These are phyloP conservation scores for Diabrotica undecimpunctata DNA, from an alignment of 1,140 invertebrate species.

Conservation along the genomic window DNA sequence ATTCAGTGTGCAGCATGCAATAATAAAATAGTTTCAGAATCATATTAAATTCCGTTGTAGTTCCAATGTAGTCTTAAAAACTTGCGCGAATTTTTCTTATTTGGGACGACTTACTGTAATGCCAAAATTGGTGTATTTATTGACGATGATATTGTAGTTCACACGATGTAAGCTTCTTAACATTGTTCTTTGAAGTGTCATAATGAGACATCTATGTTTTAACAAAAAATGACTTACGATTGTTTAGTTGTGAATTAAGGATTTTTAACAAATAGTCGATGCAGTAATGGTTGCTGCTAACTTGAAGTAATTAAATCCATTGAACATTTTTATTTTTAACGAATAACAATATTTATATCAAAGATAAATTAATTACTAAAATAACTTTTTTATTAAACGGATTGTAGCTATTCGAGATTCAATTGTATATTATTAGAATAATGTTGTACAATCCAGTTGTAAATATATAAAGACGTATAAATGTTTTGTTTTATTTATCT, in stretches of 20 bases:
- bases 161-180: not conserved
- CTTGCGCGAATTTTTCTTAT: too few relatives aligned
- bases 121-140: not conserved
- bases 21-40: too few relatives aligned
- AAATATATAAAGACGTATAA: conserved; percentile 38
- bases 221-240: not conserved
- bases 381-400: conserved; percentile 42
- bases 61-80: too few relatives aligned
- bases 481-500: conserved; percentile 2
- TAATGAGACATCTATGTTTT: not conserved
- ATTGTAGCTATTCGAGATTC: conserved; percentile 36
- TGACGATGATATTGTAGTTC: not conserved
- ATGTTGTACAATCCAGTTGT: conserved; percentile 45
- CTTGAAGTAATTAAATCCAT: not conserved
- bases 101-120: not conserved
- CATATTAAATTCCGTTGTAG: too few relatives aligned
- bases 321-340: not conserved
- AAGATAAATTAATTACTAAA: conserved; percentile 32
- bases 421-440: conserved; percentile 43
- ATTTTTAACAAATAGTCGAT: too few relatives aligned
- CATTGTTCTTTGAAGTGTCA: not conserved
- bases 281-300: too few relatives aligned
- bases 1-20: too few relatives aligned
- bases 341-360: conserved; percentile 25
- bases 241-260: too few relatives aligned